Conservation (phyloP, 2,888 invertebrate species). For the Laothoe populi region DNA sequence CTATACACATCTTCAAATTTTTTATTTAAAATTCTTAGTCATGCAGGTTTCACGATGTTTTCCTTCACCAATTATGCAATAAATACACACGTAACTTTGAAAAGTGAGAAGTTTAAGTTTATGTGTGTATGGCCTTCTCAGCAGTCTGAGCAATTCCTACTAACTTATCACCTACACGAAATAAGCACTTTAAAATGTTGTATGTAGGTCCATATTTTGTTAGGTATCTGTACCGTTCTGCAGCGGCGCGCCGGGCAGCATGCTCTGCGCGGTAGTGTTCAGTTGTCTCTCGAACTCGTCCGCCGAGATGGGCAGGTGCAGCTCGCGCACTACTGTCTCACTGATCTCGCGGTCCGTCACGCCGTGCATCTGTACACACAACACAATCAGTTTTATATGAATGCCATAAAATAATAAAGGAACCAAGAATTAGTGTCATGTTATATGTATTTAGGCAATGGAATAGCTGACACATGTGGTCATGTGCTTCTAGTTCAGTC, state of each 20-base stretch:
- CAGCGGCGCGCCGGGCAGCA: conserved; percentile 83
- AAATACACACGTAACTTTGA: no score
- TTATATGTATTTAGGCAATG: neutral
- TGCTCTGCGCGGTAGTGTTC: conserved; percentile 64
- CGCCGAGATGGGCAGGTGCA: conserved; percentile 85
- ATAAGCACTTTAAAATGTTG: neutral
- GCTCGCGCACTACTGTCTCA: conserved; percentile 76
- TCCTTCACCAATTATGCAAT: no score
- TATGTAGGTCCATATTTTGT: no score
- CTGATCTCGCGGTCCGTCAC: conserved; percentile 70
- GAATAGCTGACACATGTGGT: no score
- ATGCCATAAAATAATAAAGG: neutral
- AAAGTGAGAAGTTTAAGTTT: neutral
- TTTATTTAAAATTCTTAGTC: no score
- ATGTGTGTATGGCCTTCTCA: neutral
- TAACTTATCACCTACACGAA: no score
- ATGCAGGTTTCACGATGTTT: no score
- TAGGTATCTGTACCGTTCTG: conserved; percentile 85
- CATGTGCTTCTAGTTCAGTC: no score
- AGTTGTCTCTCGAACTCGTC: conserved; percentile 85
- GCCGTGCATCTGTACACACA: conserved; percentile 55
- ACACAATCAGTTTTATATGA: neutral
- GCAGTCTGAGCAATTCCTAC: no score
- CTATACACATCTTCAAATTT: no score
- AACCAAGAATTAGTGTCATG: neutral